Conservation (phyloP, 2,797 vertebrate genomes). For the Aldrovandia affinis region DNA sequence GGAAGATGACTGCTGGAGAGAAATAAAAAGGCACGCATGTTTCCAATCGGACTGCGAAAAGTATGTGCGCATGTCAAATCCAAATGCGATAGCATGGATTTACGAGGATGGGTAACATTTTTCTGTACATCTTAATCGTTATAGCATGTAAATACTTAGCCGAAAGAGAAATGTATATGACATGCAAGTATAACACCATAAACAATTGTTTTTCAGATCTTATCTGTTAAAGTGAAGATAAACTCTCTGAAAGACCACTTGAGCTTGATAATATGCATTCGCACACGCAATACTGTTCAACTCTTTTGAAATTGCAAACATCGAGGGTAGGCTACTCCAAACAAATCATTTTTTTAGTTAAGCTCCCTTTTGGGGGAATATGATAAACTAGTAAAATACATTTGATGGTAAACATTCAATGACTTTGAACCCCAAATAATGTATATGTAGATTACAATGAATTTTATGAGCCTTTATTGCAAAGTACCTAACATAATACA, state of each 20-base stretch:
- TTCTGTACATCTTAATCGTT: background rate
- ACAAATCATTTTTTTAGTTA: background rate
- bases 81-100: background rate
- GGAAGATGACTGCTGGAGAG: background rate
- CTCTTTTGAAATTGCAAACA: background rate
- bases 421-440: background rate
- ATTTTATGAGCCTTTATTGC: conserved; percentile 26
- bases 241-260: background rate
- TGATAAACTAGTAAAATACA: background rate
- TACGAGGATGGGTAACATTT: background rate
- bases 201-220: background rate
- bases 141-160: background rate
- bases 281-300: background rate
- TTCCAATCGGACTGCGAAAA: background rate
- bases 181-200: background rate
- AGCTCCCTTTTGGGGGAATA: background rate
- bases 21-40: background rate
- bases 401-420: background rate
- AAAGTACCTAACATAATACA: conserved; percentile 22
- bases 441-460: background rate
- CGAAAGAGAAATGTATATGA: background rate
- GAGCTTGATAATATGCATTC: background rate
- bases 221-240: background rate
- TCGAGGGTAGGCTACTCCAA: background rate
- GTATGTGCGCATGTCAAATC: background rate